Evolutionary conservation across 2,888 invertebrate genomes (phyloP).

Genomic region (Eurytoma californica): DNA sequence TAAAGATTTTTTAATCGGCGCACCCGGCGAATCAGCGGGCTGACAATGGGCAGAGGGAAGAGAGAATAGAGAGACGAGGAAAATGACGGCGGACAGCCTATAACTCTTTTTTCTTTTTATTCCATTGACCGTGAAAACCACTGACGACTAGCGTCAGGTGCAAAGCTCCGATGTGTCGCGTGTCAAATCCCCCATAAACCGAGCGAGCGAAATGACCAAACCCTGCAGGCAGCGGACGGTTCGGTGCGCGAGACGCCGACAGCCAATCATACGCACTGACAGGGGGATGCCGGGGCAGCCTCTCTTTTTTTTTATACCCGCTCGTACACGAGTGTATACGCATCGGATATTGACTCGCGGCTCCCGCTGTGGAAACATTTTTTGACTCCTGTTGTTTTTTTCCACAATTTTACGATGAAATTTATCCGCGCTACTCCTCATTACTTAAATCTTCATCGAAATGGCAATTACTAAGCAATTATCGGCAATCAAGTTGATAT

Average conservation of each 20-base stretch:
- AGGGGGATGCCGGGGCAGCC: constrained; percentile 56
- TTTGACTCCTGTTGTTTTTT: constrained; percentile 6
- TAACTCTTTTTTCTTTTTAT: constrained; percentile 57
- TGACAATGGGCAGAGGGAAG: constrained; percentile 19
- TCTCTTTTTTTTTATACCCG: constrained; percentile 44
- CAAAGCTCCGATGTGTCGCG: constrained; percentile 66
- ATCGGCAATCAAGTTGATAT: background rate
- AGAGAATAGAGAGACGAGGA: constrained; percentile 37
- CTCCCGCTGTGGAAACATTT: constrained; percentile 36
- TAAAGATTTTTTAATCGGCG: constrained; percentile 45
- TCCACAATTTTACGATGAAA: constrained; percentile 31
- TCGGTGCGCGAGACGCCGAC: constrained; percentile 61
- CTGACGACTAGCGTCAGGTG: constrained; percentile 68
- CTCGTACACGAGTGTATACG: constrained; percentile 46
- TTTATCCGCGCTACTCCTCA: background rate
- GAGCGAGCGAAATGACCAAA: constrained; percentile 63
- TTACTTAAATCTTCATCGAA: background rate
- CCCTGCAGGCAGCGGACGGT: constrained; percentile 60
- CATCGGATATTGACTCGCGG: constrained; percentile 54
- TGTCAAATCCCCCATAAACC: constrained; percentile 67
- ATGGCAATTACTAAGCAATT: background rate
- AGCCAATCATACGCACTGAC: constrained; percentile 68
- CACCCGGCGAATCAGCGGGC: background rate
- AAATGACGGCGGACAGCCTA: constrained; percentile 35
- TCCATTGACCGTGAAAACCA: constrained; percentile 64